phyloP scores from a whole-genome alignment of 2,113 vertebrate genomes.

The Erinaceus europaeus region DNA sequence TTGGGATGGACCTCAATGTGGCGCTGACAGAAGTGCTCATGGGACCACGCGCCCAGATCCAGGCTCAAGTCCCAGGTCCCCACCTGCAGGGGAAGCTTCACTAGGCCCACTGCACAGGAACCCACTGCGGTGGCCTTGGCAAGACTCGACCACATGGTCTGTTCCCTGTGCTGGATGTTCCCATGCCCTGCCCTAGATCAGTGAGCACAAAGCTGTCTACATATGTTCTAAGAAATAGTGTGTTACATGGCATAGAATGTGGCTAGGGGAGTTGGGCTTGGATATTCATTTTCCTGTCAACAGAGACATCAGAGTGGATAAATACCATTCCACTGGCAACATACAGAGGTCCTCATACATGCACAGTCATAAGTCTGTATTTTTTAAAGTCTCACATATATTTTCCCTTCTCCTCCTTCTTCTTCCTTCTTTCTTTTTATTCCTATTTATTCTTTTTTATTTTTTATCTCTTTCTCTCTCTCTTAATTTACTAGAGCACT shows the following conservation, averaged over 20 bases:
- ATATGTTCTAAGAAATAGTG: background rate
- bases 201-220: background rate
- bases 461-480: too few relatives aligned
- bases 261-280: background rate
- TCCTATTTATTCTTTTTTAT: too few relatives aligned
- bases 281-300: background rate
- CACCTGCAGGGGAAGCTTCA: too few relatives aligned
- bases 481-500: too few relatives aligned
- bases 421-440: too few relatives aligned
- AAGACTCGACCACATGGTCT: background rate
- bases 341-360: too few relatives aligned
- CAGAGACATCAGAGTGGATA: background rate
- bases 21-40: too few relatives aligned
- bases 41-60: too few relatives aligned
- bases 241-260: background rate
- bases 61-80: too few relatives aligned
- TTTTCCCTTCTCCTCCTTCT: too few relatives aligned
- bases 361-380: too few relatives aligned
- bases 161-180: background rate
- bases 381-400: too few relatives aligned
- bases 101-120: background rate
- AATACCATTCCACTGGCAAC: background rate
- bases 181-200: background rate
- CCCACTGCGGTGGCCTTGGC: background rate
- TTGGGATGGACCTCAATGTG: background rate